Evolutionary conservation across 2,888 invertebrate species (phyloP).

Genomic region (Tipula unca): DNA sequence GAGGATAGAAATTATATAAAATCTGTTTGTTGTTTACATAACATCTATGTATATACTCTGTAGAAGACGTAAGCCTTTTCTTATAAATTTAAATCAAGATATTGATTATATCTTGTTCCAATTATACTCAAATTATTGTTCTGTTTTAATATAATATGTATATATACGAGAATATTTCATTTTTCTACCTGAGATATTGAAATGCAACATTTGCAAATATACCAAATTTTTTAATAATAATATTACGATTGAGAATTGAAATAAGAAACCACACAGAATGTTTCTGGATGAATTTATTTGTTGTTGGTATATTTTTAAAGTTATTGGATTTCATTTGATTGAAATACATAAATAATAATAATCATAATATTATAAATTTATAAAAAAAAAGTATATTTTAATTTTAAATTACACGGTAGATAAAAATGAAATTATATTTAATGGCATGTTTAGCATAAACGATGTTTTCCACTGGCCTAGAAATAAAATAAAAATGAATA

Average conservation of each 20-base stretch:
- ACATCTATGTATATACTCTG: background rate
- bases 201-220: background rate
- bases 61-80: background rate
- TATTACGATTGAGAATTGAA: background rate
- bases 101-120: background rate
- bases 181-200: background rate
- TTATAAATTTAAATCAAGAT: background rate
- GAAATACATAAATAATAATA: background rate
- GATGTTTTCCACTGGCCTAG: background rate
- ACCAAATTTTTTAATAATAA: background rate
- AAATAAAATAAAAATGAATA: background rate
- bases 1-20: background rate
- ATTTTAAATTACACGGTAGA: background rate
- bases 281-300: background rate
- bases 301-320: background rate
- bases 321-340: background rate
- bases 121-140: background rate
- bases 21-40: background rate
- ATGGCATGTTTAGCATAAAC: background rate
- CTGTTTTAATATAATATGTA: background rate
- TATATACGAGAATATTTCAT: background rate
- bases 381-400: background rate
- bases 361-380: background rate
- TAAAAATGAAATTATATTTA: background rate
- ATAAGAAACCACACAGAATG: background rate